Percentiles rank a stretch among this genome's conserved stretches.
These are phyloP conservation scores for Mimachlamys varia DNA, from an alignment of 2,888 invertebrate genomes.

Conservation along the genomic window DNA sequence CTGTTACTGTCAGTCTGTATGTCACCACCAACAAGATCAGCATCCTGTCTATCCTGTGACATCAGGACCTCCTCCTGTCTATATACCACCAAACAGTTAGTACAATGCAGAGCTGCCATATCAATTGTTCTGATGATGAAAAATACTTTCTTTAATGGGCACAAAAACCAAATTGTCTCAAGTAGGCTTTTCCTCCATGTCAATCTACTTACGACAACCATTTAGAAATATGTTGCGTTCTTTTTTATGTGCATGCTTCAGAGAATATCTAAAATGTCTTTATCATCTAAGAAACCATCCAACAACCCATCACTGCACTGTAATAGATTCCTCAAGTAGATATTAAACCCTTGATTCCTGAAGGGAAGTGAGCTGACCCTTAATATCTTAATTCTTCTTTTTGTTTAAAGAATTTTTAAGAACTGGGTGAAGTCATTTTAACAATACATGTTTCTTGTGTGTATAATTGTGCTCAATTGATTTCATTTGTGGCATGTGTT, in stretches of 20 bases:
- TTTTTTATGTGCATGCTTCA: background rate
- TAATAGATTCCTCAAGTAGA: background rate
- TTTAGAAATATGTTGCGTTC: background rate
- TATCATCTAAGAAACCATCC: background rate
- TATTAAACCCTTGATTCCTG: background rate
- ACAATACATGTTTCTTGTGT: background rate
- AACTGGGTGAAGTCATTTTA: background rate
- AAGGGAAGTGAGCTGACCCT: background rate
- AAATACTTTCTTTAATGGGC: constrained; percentile 3
- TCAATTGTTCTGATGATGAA: constrained; percentile 31
- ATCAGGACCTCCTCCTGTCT: background rate
- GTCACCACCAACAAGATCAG: background rate
- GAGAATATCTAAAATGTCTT: background rate
- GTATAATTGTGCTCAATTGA: background rate
- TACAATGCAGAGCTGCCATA: background rate
- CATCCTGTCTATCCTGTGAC: background rate
- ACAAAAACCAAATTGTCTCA: background rate
- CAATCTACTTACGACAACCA: background rate
- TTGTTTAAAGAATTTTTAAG: background rate
- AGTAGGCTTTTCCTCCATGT: background rate
- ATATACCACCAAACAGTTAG: background rate
- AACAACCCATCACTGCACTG: background rate
- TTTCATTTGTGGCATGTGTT: background rate
- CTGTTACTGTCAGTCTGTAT: background rate
- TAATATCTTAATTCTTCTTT: background rate